Base-by-base conservation (phyloP, 2,888 invertebrate species). In the Diploptera punctata region DNA sequence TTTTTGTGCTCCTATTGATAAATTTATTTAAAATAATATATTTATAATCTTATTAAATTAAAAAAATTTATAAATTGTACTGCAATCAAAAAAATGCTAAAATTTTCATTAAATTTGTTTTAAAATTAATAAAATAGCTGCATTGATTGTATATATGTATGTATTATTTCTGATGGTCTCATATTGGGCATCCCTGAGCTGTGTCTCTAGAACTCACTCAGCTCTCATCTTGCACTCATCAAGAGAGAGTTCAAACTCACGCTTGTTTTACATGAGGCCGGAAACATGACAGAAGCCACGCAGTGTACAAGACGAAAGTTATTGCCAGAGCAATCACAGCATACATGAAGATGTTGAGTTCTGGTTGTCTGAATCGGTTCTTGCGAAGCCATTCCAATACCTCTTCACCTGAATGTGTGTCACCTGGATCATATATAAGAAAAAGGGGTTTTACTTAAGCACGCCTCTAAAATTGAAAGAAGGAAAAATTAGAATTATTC, bases 301-400 rank as follows among this genome's bases (percentile, higher is more conserved):
- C 92, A 18, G 97, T 97, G 83, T 97, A 97, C 84, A 95, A 87
- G 49, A 95, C 87, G 81, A 97, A 97, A 62, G 93, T 92, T 79
- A 94, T 86, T 69, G 93, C 91, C 76, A 97, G 89, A 24, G 95
- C 94, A 81, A 95, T 90, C 78, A 96, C 86, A 67, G 94, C 94
- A 82, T 96, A 97, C 96, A 97, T 97, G 83, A 97, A 97, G 77
- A 97, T 90, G 81, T 95, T 97, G 54, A 97, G 84, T 82, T 97
- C 97, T 0, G 97, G 96, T 80, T 95, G 95, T 67, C 95, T 89
- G 86, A 95, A 97, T 77, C 97, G 89, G 82, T 97, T 96, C 84
- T 96, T 97, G 78, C 95, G 89, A 77, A 97, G 85, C 97, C 97
- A 97, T 79, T 96, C 96, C 76, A 97, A 84, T 19, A 97, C 95